A percentile compares a stretch with the other conserved stretches of the same genome.
Conservation (phyloP, 2,113 vertebrate species). For the Oncorhynchus nerka region DNA sequence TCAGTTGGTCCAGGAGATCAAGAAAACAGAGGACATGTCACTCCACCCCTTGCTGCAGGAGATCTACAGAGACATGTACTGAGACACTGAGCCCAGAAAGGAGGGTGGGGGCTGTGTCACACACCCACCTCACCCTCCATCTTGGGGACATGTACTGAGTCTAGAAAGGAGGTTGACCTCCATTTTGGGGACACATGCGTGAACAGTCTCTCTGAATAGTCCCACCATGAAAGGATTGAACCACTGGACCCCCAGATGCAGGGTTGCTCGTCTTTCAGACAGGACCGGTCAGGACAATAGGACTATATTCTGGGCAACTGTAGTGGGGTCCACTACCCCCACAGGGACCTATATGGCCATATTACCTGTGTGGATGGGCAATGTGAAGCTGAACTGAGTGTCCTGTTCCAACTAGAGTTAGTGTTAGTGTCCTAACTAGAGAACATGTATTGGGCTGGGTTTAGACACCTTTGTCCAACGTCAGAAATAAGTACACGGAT, state of each 20-base stretch:
- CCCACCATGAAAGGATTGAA: constrained; percentile 32
- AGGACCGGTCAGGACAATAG: no score
- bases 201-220: not conserved
- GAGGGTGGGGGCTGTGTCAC: no score
- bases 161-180: not conserved
- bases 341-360: no score
- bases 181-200: not conserved
- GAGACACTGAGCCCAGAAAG: constrained; percentile 34
- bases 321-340: no score
- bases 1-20: constrained; percentile 94
- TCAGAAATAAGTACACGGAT: constrained; percentile 12
- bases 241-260: constrained; percentile 41
- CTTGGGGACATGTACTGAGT: not conserved
- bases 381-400: not conserved
- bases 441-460: constrained; percentile 3
- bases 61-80: constrained; percentile 99
- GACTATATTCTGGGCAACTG: no score
- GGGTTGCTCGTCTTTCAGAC: not conserved
- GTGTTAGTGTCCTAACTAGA: not conserved
- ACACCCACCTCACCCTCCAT: no score
- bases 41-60: constrained; percentile 96
- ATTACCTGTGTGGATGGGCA: not conserved
- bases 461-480: constrained; percentile 16
- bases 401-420: no score
- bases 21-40: constrained; percentile 93